Evolutionary conservation across 2,113 vertebrate species (phyloP).

Genomic region (Notarius lentiginosus): DNA sequence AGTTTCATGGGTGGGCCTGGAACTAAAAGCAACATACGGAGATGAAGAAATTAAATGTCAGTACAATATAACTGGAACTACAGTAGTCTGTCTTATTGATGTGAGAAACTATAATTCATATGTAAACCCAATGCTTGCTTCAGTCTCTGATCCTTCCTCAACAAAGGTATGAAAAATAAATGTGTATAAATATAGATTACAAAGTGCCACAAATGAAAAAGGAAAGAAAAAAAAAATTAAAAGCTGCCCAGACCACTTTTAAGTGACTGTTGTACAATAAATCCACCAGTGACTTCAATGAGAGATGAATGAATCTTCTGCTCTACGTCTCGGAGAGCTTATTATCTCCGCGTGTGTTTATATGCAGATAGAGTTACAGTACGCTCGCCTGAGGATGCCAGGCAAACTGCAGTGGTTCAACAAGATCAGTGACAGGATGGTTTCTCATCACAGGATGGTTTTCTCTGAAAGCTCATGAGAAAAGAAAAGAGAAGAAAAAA

Average conservation of each 20-base stretch:
- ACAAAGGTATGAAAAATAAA: not conserved
- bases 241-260: slow-evolving; percentile 10
- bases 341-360: slow-evolving; percentile 25
- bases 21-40: slow-evolving; percentile 67
- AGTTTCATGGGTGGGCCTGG: slow-evolving; percentile 86
- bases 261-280: slow-evolving; percentile 12
- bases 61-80: slow-evolving; percentile 2
- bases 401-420: slow-evolving; percentile 10
- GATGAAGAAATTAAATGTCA: slow-evolving; percentile 30
- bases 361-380: slow-evolving; percentile 42
- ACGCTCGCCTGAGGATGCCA: slow-evolving; percentile 16
- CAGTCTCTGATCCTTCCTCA: not conserved
- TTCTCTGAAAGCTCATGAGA: not conserved
- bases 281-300: slow-evolving; percentile 12
- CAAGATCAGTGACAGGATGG: slow-evolving; percentile 15
- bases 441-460: not conserved
- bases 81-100: not conserved
- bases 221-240: not conserved
- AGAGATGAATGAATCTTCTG: slow-evolving; percentile 30
- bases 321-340: slow-evolving; percentile 22
- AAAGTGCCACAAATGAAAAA: not conserved
- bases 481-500: not conserved
- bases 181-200: not conserved
- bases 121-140: not conserved
- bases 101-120: not conserved